Evolutionary conservation across 2,797 vertebrate species (phyloP).

Genomic region (Crocodylus rhombifer): DNA sequence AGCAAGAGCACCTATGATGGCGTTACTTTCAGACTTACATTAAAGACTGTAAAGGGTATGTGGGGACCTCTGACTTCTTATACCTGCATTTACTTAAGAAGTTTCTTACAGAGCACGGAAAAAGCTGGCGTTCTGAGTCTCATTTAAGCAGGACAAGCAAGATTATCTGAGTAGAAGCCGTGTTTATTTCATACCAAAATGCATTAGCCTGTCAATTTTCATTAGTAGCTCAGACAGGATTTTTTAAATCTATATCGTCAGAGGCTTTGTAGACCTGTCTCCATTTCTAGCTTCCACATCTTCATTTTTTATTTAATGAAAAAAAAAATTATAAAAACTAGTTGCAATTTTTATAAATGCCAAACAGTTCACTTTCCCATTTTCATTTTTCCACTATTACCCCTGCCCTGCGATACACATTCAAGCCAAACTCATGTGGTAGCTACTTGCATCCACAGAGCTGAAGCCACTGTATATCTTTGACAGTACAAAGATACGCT

Average conservation of each 20-base stretch:
- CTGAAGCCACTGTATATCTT: too few species aligned
- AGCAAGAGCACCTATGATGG: neutral
- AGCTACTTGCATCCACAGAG: neutral
- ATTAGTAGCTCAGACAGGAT: too few species aligned
- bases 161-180: neutral
- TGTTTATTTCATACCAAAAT: accelerated
- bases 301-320: too few species aligned
- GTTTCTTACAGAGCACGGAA: neutral
- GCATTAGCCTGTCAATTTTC: neutral
- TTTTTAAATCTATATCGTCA: neutral
- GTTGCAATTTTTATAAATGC: too few species aligned
- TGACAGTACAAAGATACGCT: neutral
- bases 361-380: neutral
- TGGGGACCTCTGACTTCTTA: neutral
- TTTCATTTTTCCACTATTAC: neutral
- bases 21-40: neutral
- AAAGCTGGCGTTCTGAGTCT: accelerated
- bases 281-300: neutral
- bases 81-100: neutral
- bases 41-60: neutral
- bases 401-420: neutral
- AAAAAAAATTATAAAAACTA: too few species aligned
- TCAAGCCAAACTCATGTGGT: neutral
- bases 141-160: neutral
- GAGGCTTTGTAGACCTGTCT: neutral